Base-by-base conservation (phyloP, 1,140 invertebrate species). In the Lerema accius region DNA sequence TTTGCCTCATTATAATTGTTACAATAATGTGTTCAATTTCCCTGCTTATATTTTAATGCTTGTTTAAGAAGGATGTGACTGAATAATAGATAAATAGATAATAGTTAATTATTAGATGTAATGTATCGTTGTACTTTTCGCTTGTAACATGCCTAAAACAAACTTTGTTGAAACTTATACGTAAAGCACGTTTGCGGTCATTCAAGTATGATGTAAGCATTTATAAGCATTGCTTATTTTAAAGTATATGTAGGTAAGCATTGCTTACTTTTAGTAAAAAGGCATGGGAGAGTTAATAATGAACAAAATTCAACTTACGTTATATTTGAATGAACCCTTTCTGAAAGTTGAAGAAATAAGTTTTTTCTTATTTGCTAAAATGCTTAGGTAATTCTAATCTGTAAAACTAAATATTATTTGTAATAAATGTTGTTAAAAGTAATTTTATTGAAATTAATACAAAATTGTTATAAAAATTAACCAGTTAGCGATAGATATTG, bases 21-120 rank as follows among this genome's bases (percentile, higher is more conserved):
- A 50, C 32, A 35, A 42, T 76, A 63, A 84, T 75, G 72, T 82
- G 73, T 86, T 86, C 76, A 85, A 76, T 71, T 70, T 69, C 69
- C 63, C 69, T 66, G 64, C 63, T 72, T 70, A 66, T 73, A 73
- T 75, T 53, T 72, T 79, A 84, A 73, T 75, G 73, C 76, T 84
- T 83, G 71, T 82, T 72, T 79, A 82, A 80, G 63, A 81, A 82
- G 65, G 80, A 86, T 80, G 80, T 84, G 86, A 85, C 86, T 89
- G 86, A 87, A 79, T 82, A 73, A 71, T 82, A 89, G 73, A 66
- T 76, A 83, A 67, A n/a, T n/a, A n/a, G n/a, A n/a, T n/a, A 64
- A 76, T 78, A 76, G 69, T 73, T 74, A 69, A 80, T 66, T 66
- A 70, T 53, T 73, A 72, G 63, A 28, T 10, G 60, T 65, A 65